Evolutionary conservation across 2,113 vertebrate genomes (phyloP).

Genomic region (Amazona vittata): DNA sequence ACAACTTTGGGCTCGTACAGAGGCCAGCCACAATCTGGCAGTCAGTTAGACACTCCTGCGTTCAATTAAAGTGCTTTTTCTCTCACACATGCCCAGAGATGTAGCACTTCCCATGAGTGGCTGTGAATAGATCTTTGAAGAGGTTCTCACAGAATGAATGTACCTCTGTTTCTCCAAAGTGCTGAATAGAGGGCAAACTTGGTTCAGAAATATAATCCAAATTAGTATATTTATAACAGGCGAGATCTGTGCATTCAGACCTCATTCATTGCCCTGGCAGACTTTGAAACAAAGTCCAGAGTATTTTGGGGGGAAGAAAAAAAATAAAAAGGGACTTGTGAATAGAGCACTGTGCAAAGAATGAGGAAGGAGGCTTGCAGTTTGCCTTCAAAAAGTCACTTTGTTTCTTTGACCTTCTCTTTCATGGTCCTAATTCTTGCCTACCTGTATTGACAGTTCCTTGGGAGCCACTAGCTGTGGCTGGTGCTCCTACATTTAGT

Average conservation of each 20-base stretch:
- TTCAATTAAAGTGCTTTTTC: constrained; percentile 42
- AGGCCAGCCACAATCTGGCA: constrained; percentile 12
- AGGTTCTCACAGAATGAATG: constrained; percentile 55
- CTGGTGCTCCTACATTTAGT: neutral
- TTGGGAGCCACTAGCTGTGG: neutral
- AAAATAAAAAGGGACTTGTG: neutral
- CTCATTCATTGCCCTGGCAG: neutral
- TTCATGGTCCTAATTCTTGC: neutral
- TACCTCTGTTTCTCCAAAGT: constrained; percentile 42
- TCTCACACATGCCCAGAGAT: neutral
- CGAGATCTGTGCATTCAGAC: constrained; percentile 11
- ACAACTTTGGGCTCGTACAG: neutral
- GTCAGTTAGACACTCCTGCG: neutral
- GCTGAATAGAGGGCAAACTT: constrained; percentile 25
- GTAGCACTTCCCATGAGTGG: constrained; percentile 32
- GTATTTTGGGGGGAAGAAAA: neutral
- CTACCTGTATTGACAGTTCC: neutral
- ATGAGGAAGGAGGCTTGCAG: neutral
- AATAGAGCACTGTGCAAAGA: neutral
- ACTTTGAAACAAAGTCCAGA: neutral
- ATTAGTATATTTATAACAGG: neutral
- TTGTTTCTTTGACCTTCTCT: neutral
- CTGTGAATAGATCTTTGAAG: constrained; percentile 59
- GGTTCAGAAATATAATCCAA: constrained; percentile 32
- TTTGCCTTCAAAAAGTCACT: neutral